Evolutionary conservation across 2,797 vertebrate species (phyloP).

Genomic region (Thamnophis elegans): DNA sequence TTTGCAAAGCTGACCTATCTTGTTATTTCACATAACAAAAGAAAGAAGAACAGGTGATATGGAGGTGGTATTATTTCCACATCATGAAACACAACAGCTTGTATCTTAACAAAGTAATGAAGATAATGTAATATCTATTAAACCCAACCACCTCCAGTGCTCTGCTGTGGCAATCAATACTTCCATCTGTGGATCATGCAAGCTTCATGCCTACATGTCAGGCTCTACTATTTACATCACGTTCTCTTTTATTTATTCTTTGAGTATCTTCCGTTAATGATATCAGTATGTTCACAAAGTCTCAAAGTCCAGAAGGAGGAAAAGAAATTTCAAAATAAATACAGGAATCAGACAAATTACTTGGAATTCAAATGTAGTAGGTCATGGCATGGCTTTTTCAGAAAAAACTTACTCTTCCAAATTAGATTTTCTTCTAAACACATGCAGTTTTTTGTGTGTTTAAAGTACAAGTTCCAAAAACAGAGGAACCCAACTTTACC

Average conservation of each 20-base stretch:
- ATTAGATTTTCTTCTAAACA: background rate
- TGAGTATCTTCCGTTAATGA: conserved; percentile 39
- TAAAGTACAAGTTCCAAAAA: background rate
- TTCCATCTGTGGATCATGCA: conserved; percentile 38
- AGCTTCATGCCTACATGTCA: background rate
- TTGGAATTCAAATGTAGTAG: background rate
- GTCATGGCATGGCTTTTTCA: background rate
- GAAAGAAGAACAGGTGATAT: background rate
- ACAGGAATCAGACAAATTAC: background rate
- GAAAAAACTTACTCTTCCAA: background rate
- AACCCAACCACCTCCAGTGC: conserved; percentile 52
- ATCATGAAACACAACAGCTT: conserved; percentile 27
- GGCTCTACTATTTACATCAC: conserved; percentile 52
- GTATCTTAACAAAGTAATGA: background rate
- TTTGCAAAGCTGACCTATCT: conserved; percentile 37
- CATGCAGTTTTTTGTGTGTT: no score
- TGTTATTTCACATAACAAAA: background rate
- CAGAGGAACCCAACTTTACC: background rate
- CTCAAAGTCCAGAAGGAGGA: conserved; percentile 42
- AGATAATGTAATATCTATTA: conserved; percentile 53
- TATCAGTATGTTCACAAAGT: conserved; percentile 30
- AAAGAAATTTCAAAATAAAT: fast-evolving
- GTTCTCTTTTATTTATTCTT: conserved; percentile 38
- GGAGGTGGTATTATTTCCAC: conserved; percentile 19
- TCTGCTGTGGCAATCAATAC: conserved; percentile 21